A percentile compares a stretch with the other conserved stretches of the same genome.
Evolutionary conservation across 2,113 vertebrate genomes (phyloP).

Genomic region (Tragelaphus strepsiceros): DNA sequence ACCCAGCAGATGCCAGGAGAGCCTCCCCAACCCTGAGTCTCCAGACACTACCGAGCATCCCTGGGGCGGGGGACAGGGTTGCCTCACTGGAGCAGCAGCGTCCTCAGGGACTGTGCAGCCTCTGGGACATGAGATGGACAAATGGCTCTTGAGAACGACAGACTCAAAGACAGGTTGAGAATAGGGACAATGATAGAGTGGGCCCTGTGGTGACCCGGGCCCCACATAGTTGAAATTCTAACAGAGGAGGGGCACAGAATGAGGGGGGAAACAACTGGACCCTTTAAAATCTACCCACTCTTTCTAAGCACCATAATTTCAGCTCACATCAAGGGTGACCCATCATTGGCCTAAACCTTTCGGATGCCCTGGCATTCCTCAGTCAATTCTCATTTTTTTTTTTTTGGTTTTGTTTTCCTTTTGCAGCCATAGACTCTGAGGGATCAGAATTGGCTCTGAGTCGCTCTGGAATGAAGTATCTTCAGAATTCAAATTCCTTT

Average conservation of each 20-base stretch:
- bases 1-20: neutral
- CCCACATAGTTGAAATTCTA: neutral
- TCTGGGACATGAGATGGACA: neutral
- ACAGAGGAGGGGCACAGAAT: neutral
- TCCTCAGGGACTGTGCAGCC: neutral
- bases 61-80: neutral
- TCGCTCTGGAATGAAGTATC: neutral
- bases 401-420: neutral
- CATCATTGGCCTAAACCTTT: neutral
- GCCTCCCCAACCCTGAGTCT: neutral
- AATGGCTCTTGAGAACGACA: neutral
- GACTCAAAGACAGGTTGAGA: neutral
- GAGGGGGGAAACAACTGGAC: neutral
- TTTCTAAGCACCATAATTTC: neutral
- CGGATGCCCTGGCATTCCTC: neutral
- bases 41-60: neutral
- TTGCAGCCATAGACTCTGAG: neutral
- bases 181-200: neutral
- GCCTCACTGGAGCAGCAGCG: fast-evolving
- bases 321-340: neutral
- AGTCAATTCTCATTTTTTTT: neutral
- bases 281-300: neutral
- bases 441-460: neutral
- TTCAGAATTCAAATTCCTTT: slow-evolving; percentile 48
- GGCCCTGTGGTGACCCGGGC: neutral